A percentile compares a stretch with the other conserved stretches of the same genome.
Conservation (phyloP, 2,113 vertebrate species). For the Opisthocomus hoazin region DNA sequence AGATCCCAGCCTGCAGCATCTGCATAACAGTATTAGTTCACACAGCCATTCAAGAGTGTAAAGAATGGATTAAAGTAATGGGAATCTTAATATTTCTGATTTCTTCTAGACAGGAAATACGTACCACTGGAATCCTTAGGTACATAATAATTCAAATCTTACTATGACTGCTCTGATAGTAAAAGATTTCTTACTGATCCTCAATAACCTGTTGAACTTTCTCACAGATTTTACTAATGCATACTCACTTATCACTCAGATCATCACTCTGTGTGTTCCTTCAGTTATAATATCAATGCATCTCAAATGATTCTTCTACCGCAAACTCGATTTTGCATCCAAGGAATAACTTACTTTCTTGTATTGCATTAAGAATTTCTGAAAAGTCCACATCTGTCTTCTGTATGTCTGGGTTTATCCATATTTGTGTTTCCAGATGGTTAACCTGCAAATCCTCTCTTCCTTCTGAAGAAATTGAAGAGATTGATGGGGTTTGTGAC, state of each 20-base stretch:
- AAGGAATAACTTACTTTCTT: slow-evolving; percentile 78
- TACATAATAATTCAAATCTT: not conserved
- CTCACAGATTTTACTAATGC: not conserved
- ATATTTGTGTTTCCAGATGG: slow-evolving; percentile 71
- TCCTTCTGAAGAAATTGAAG: slow-evolving; percentile 79
- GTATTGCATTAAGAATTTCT: slow-evolving; percentile 82
- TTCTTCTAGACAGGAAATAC: not conserved
- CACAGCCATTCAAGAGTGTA: not conserved
- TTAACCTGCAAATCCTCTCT: slow-evolving; percentile 76
- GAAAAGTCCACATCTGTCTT: slow-evolving; percentile 80
- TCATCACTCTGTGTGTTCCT: not conserved
- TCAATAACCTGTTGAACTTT: not conserved
- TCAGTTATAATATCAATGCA: not conserved
- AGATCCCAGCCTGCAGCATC: not conserved
- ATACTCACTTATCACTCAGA: not conserved
- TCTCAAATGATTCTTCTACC: not conserved
- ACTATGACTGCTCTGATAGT: not conserved
- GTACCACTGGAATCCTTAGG: not conserved
- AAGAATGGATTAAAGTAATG: not conserved
- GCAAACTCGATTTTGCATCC: slow-evolving; percentile 25
- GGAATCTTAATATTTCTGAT: not conserved
- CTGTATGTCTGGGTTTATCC: slow-evolving; percentile 64
- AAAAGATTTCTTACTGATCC: not conserved
- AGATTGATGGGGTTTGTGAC: slow-evolving; percentile 69
- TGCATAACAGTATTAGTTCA: not conserved